Evolutionary conservation across 2,113 vertebrate genomes (phyloP).

Genomic region (Lamprotornis superbus): DNA sequence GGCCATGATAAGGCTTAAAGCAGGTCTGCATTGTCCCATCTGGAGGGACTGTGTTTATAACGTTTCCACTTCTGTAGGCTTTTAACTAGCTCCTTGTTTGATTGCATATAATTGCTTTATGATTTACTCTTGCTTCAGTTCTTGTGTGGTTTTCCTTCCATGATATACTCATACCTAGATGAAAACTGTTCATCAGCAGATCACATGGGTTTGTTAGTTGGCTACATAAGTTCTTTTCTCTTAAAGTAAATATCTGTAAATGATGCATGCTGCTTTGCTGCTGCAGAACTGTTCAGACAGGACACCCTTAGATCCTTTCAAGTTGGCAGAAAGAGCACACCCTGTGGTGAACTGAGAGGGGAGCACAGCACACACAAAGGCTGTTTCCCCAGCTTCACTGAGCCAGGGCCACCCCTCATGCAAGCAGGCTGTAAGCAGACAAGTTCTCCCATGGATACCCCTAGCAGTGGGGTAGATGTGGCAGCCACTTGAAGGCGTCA

Average conservation of each 20-base stretch:
- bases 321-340: not conserved
- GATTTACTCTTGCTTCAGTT: not conserved
- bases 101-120: not conserved
- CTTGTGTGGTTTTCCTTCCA: not conserved
- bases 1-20: not conserved
- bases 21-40: not conserved
- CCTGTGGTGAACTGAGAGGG: not conserved
- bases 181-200: not conserved
- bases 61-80: not conserved
- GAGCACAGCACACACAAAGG: not conserved
- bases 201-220: not conserved
- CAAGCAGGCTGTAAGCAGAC: not conserved
- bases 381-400: not conserved
- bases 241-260: not conserved
- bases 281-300: not conserved
- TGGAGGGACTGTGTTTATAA: not conserved
- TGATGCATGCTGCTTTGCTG: not conserved
- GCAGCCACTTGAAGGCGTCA: not conserved
- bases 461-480: not conserved
- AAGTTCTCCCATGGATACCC: accelerated
- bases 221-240: not conserved
- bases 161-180: not conserved
- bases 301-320: not conserved
- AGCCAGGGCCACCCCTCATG: not conserved
- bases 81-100: not conserved